These are phyloP conservation scores for Chaetura pelagica DNA, from an alignment of 2,113 vertebrate genomes.

Conservation along the genomic window DNA sequence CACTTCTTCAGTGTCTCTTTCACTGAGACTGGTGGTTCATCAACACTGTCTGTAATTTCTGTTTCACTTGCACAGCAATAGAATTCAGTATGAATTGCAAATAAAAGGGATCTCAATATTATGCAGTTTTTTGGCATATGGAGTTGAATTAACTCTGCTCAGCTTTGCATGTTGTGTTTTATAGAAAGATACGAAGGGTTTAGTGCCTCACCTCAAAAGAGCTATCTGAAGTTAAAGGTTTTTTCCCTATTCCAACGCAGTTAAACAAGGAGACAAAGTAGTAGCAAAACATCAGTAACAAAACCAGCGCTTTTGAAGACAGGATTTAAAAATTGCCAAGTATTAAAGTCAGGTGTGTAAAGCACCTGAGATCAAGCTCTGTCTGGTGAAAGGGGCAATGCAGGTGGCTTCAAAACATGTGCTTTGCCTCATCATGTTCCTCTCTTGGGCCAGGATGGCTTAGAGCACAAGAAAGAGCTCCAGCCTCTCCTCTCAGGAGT, in stretches of 20 bases:
- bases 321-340: not conserved
- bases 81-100: slow-evolving; percentile 60
- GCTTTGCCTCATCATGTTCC: not conserved
- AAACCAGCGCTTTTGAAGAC: not conserved
- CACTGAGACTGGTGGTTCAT: slow-evolving; percentile 65
- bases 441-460: not conserved
- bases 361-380: not conserved
- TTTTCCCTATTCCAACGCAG: not conserved
- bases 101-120: slow-evolving; percentile 40
- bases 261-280: not conserved
- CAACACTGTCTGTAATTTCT: slow-evolving; percentile 62
- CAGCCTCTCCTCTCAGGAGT: not conserved
- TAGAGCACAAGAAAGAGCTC: not conserved
- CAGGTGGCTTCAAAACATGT: not conserved
- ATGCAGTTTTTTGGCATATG: not conserved
- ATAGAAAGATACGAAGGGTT: not conserved
- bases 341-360: not conserved
- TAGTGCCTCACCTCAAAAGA: not conserved
- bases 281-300: not conserved
- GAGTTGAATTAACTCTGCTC: not conserved
- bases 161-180: not conserved
- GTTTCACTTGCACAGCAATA: slow-evolving; percentile 55
- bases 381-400: not conserved
- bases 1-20: slow-evolving; percentile 55
- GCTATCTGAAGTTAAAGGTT: not conserved